Conservation (phyloP, 2,888 invertebrate species). For the Ypsolopha scabrella region DNA sequence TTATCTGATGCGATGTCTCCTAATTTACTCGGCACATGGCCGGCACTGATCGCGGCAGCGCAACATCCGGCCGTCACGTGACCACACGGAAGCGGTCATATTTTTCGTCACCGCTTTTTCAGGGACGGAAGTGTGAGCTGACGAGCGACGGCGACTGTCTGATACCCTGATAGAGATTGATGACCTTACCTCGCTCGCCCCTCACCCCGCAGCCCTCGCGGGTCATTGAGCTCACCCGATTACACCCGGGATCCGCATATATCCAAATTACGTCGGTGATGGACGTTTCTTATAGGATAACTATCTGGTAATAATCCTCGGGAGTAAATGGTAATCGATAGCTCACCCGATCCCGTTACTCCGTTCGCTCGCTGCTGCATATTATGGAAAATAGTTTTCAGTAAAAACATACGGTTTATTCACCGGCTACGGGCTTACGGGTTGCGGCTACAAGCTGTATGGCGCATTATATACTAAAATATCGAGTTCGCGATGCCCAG, state of each 20-base stretch:
- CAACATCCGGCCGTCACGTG: slow-evolving; percentile 3
- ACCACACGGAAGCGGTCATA: slow-evolving; percentile 25
- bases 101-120: slow-evolving; percentile 49
- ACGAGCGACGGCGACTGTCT: slow-evolving; percentile 18
- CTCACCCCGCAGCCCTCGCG: slow-evolving; percentile 22
- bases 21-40: neutral
- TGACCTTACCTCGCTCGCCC: slow-evolving; percentile 31
- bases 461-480: too few species aligned
- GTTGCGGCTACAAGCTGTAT: neutral
- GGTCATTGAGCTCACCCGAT: slow-evolving; percentile 55
- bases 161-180: slow-evolving; percentile 61
- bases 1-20: neutral
- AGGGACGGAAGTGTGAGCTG: slow-evolving; percentile 29
- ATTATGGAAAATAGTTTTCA: slow-evolving; percentile 8
- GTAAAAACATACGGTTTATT: neutral
- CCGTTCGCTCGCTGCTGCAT: neutral
- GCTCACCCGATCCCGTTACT: neutral
- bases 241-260: slow-evolving; percentile 59
- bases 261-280: slow-evolving; percentile 65
- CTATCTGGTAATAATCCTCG: slow-evolving; percentile 36
- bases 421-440: neutral
- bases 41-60: neutral
- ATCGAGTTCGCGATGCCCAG: too few species aligned
- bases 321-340: slow-evolving; percentile 12
- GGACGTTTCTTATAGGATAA: slow-evolving; percentile 60